Evolutionary conservation across 1,140 invertebrate genomes (phyloP).

Genomic region (Doryteuthis pealeii): DNA sequence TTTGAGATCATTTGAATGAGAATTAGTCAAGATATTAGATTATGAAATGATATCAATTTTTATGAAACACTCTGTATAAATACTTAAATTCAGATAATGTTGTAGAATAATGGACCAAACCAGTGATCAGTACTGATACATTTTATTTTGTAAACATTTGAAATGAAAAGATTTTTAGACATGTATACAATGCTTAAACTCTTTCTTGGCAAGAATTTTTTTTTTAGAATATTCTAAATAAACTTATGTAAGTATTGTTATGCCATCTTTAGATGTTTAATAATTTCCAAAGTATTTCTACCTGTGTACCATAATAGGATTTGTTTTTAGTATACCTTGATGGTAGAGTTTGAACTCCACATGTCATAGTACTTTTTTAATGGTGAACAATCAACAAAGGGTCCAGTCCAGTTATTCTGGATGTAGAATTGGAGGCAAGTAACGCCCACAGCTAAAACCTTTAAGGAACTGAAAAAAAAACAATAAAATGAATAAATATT

Average conservation of each 20-base stretch:
- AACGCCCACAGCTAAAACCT: constrained; percentile 63
- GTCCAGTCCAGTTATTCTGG: constrained; percentile 80
- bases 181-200: background rate
- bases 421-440: constrained; percentile 73
- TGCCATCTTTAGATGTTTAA: background rate
- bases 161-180: too few species aligned
- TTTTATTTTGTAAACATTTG: too few species aligned
- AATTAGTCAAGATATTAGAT: too few species aligned
- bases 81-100: too few species aligned
- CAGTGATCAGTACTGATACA: too few species aligned
- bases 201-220: background rate
- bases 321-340: background rate
- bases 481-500: too few species aligned
- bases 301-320: background rate
- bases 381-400: constrained; percentile 56
- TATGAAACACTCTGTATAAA: too few species aligned
- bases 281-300: background rate
- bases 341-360: background rate
- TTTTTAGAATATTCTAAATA: background rate
- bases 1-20: too few species aligned
- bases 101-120: too few species aligned
- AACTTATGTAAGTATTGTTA: background rate
- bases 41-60: too few species aligned
- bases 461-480: constrained; percentile 37
- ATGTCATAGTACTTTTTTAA: background rate